These are phyloP conservation scores for Aphrocallistes beatrix DNA, from an alignment of 37 sponge, comb jelly and placozoan species.

Conservation along the genomic window DNA sequence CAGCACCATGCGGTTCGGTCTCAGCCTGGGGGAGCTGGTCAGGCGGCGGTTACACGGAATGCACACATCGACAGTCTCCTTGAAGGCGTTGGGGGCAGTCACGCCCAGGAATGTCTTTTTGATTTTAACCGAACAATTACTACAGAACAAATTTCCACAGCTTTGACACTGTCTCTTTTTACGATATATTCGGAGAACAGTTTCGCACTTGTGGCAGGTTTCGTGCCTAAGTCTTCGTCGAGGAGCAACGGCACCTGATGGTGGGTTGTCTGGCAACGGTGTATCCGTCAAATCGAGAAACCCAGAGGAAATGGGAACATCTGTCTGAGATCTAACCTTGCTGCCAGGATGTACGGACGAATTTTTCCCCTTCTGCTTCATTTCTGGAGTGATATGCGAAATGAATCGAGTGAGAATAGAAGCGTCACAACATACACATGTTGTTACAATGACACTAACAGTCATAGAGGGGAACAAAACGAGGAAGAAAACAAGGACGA, in stretches of 20 bases:
- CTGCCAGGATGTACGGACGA: not conserved
- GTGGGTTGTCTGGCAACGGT: not conserved
- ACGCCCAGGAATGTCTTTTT: not conserved
- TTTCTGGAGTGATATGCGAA: not conserved
- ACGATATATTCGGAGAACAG: not conserved
- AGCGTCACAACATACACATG: not conserved
- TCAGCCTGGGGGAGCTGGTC: not conserved
- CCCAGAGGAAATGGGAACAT: not conserved
- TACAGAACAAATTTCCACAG: not conserved
- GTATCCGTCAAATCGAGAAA: not conserved
- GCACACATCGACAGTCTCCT: not conserved
- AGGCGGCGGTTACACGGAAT: conserved; percentile 4
- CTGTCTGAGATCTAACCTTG: not conserved
- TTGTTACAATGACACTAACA: not conserved
- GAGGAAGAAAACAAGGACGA: not conserved
- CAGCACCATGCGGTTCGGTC: conserved; percentile 1
- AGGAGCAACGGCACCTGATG: not conserved
- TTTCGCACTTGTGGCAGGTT: not conserved
- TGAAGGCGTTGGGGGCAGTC: not conserved
- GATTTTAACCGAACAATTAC: not conserved
- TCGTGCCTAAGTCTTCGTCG: not conserved
- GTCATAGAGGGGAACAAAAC: not conserved
- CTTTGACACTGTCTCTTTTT: not conserved
- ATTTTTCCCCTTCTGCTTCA: not conserved
- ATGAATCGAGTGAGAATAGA: not conserved